A percentile compares a stretch with the other conserved stretches of the same genome.
phyloP scores from a whole-genome alignment of 2,888 invertebrate species.

The Timandra comae region DNA sequence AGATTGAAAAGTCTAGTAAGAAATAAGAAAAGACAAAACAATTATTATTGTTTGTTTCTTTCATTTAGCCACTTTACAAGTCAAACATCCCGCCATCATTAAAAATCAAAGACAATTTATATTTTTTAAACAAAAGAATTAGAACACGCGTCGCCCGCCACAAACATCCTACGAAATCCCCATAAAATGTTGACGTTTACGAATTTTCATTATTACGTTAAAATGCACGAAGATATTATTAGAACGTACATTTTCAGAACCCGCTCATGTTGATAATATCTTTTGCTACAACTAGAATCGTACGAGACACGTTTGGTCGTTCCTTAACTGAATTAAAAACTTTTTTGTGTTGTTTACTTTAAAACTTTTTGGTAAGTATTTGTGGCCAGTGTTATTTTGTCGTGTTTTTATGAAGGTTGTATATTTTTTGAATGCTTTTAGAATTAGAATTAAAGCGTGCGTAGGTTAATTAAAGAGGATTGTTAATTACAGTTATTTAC shows the following conservation, averaged over 20 bases:
- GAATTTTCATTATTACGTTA: constrained; percentile 37
- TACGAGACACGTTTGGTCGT: constrained; percentile 19
- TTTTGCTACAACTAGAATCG: constrained; percentile 24
- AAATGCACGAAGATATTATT: constrained; percentile 39
- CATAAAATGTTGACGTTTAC: constrained; percentile 32
- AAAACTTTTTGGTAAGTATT: constrained; percentile 16
- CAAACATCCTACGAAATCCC: constrained; percentile 15
- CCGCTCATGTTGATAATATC: constrained; percentile 17
- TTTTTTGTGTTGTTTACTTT: constrained; percentile 15
- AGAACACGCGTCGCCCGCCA: background rate
- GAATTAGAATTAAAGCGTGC: too few relatives aligned
- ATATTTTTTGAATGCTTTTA: background rate
- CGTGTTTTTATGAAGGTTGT: constrained; percentile 1
- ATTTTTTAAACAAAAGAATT: too few relatives aligned
- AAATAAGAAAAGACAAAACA: too few relatives aligned
- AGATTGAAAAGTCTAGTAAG: too few relatives aligned
- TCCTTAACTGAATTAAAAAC: constrained; percentile 10
- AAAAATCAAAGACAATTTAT: background rate
- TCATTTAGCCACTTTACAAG: too few relatives aligned
- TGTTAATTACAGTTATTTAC: too few relatives aligned
- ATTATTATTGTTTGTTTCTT: too few relatives aligned
- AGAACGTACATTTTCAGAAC: constrained; percentile 32
- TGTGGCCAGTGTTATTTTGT: constrained; percentile 8
- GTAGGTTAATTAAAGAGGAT: too few relatives aligned
- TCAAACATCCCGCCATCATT: too few relatives aligned